These are phyloP conservation scores for Musca domestica DNA, from an alignment of 1,140 invertebrate genomes.

Conservation along the genomic window DNA sequence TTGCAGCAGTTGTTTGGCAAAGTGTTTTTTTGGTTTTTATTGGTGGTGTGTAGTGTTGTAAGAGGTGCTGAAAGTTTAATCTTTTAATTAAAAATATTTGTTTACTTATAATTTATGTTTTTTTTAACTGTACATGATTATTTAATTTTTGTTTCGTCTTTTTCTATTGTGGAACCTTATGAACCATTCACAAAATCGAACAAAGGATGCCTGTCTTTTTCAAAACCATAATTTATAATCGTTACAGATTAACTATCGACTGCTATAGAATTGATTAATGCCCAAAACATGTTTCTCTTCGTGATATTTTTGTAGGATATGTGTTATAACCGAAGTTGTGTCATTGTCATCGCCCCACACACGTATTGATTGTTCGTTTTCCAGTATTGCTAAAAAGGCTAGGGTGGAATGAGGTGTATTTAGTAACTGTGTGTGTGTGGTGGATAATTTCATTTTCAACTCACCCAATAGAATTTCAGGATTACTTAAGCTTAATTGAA, in stretches of 20 bases:
- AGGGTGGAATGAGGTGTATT: neutral
- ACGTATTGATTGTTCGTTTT: slow-evolving; percentile 51
- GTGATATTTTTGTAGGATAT: slow-evolving; percentile 54
- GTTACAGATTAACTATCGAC: slow-evolving; percentile 30
- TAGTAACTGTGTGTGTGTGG: neutral
- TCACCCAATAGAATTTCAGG: slow-evolving; percentile 52
- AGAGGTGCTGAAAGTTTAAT: too few species aligned
- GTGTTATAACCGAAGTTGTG: slow-evolving; percentile 50
- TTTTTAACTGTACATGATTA: too few species aligned
- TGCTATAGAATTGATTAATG: slow-evolving; percentile 52
- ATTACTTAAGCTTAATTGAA: slow-evolving; percentile 50
- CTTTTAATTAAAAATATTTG: neutral
- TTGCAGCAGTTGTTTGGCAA: too few species aligned
- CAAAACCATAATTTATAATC: neutral
- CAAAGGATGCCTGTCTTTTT: too few species aligned
- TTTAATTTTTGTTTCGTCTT: too few species aligned
- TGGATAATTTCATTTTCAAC: neutral
- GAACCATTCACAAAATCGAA: too few species aligned
- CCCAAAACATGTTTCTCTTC: slow-evolving; percentile 54
- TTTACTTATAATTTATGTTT: too few species aligned
- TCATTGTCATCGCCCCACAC: slow-evolving; percentile 53
- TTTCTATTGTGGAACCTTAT: too few species aligned
- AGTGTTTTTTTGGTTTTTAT: too few species aligned
- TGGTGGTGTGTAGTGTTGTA: too few species aligned
- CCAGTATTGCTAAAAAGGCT: slow-evolving; percentile 50